Base-by-base conservation (phyloP, 2,113 vertebrate genomes). In the Puffinus mauretanicus region DNA sequence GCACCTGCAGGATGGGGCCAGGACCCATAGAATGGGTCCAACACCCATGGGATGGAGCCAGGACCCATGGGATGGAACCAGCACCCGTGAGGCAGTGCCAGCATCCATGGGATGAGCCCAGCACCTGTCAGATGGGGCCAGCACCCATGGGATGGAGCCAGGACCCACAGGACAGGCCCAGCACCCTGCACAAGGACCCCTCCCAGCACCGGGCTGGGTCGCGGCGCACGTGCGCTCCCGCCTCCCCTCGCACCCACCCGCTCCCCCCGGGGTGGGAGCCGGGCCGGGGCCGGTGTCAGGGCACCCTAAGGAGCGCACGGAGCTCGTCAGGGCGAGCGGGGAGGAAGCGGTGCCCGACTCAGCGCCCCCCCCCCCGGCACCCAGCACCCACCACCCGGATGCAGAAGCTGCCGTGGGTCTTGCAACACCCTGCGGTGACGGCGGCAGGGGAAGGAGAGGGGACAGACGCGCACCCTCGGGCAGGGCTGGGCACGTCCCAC, bases 391-490 rank as follows among this genome's bases (percentile, higher is more conserved):
- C 19, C 3, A 4, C n/a, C 78, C 58, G 22, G 83, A 94, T 87
- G 93, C 88, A 94, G 93, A 94, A 91, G 82, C 82, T 58, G 86
- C 72, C 4, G 3, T 34, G 51, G 62, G 36, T 60, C 38, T 94
- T 85, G 89, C 89, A 76, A 88, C 85, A 94, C 64, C 55, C 89
- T 38, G 57, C 0, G 19, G 89, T 25, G 55, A 6, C 2, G 1
- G 62, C 1, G 4, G n/a, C 51, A 7, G 64, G 71, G 82, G 71
- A 65, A 42, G 77, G 58, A 40, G 42, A 13, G 49, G 42, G 29
- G 75, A 49, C 20, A 1, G 73, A n/a, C 49, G 4, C 16, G 16
- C n/a, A 8, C 3, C 46, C 11, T 4, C 11, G 0, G 21, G 36
- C 38, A 64, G n/a, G 29, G 20, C 32, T 73, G 54, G 47, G 71